A percentile compares a stretch with the other conserved stretches of the same genome.
Conservation (phyloP, 53 echinoderm and acorn worm species). For the Crossaster papposus region DNA sequence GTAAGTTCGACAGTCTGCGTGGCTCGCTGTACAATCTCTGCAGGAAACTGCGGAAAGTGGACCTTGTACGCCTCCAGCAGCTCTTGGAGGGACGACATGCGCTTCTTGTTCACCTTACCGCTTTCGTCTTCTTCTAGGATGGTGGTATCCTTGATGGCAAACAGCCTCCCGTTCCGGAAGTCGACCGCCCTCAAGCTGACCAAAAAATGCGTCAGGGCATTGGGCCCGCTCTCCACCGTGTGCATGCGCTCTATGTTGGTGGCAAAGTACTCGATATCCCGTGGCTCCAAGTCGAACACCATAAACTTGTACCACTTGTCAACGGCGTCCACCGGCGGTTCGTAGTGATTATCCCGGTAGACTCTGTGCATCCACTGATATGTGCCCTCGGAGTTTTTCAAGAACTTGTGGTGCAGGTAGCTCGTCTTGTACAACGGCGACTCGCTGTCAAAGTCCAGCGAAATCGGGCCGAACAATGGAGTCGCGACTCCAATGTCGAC, state of each 20-base stretch:
- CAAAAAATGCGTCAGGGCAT: constrained; percentile 1
- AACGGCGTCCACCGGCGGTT: neutral
- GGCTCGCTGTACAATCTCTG: constrained; percentile 28
- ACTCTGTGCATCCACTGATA: neutral
- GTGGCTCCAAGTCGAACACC: neutral
- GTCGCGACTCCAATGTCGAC: constrained; percentile 23
- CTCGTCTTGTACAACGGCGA: constrained; percentile 1
- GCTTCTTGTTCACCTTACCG: constrained; percentile 4
- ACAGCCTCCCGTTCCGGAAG: constrained; percentile 10
- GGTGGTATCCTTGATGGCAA: constrained; percentile 35
- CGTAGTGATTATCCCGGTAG: neutral
- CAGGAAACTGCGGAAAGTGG: constrained; percentile 46
- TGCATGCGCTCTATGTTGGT: neutral
- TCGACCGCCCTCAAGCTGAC: constrained; percentile 7
- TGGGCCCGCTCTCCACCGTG: neutral
- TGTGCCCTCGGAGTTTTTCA: neutral
- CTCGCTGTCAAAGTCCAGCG: constrained; percentile 21
- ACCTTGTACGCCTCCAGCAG: neutral
- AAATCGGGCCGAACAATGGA: neutral
- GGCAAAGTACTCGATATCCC: neutral
- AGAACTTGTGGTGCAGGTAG: neutral
- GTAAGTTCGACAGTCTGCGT: neutral
- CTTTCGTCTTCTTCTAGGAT: constrained; percentile 26
- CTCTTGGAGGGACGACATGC: neutral
- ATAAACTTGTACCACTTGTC: constrained; percentile 24